Conservation (phyloP, 2,113 vertebrate genomes). For the Enhydra lutris region DNA sequence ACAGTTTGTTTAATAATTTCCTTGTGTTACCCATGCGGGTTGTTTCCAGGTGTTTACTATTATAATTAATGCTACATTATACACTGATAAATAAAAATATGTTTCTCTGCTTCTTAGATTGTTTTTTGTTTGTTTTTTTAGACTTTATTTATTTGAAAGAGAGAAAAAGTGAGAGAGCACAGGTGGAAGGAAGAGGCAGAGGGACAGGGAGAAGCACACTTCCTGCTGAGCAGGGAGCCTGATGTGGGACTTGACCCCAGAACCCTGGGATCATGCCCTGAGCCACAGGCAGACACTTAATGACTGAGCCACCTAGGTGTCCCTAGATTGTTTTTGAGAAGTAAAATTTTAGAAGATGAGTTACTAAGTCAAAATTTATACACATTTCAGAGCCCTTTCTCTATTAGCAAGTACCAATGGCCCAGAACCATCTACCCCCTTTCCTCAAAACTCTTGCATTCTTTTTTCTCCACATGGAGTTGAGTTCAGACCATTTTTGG, state of each 20-base stretch:
- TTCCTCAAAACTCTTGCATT: not conserved
- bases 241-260: no score
- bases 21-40: not conserved
- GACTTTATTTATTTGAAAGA: no score
- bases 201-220: no score
- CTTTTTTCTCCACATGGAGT: not conserved
- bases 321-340: not conserved
- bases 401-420: not conserved
- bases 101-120: not conserved
- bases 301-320: no score
- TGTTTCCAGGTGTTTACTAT: not conserved
- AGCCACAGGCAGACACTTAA: no score
- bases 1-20: not conserved
- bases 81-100: not conserved
- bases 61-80: not conserved
- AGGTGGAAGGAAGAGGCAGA: no score
- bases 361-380: not conserved
- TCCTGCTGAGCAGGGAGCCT: no score
- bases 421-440: accelerated
- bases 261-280: no score
- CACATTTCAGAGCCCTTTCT: not conserved
- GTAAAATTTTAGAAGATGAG: not conserved
- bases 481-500: not conserved
- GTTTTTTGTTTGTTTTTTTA: not conserved
- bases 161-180: no score